Evolutionary conservation across 2,888 invertebrate genomes (phyloP).

Genomic region (Eupeodes luniger): DNA sequence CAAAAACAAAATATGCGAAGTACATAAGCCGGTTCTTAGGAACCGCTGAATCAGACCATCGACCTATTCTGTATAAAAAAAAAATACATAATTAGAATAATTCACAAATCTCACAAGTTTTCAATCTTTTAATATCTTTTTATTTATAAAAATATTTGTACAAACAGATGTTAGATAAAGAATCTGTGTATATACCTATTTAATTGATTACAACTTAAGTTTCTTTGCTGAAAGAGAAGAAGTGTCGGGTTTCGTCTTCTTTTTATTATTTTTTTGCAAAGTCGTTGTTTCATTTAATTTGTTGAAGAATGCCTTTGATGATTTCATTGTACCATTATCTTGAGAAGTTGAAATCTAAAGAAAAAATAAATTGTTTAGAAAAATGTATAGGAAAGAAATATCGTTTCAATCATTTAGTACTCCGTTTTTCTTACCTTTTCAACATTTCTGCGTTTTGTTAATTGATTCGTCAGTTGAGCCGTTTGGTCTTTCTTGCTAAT

Average conservation of each 20-base stretch:
- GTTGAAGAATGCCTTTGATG: constrained; percentile 93
- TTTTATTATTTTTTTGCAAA: constrained; percentile 77
- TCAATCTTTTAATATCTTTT: too few relatives aligned
- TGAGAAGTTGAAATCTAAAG: constrained; percentile 82
- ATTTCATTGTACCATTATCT: constrained; percentile 86
- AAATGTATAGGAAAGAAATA: constrained; percentile 24
- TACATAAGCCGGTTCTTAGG: too few relatives aligned
- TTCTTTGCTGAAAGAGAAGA: constrained; percentile 86
- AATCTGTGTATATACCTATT: background rate
- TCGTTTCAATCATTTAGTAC: background rate
- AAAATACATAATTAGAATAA: too few relatives aligned
- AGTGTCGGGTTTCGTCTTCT: constrained; percentile 82
- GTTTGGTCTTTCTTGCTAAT: constrained; percentile 85
- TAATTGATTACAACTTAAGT: constrained; percentile 86
- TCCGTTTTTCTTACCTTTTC: constrained; percentile 84
- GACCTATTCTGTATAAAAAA: too few relatives aligned
- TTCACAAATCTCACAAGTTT: too few relatives aligned
- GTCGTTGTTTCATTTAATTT: constrained; percentile 92
- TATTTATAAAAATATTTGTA: too few relatives aligned
- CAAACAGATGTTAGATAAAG: background rate
- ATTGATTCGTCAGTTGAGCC: constrained; percentile 86
- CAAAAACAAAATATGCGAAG: too few relatives aligned
- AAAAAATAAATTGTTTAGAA: constrained; percentile 64
- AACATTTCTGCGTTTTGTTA: constrained; percentile 88
- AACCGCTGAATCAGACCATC: too few relatives aligned